Conservation (phyloP, 2,797 vertebrate species). For the Acanthurus lineatus region DNA sequence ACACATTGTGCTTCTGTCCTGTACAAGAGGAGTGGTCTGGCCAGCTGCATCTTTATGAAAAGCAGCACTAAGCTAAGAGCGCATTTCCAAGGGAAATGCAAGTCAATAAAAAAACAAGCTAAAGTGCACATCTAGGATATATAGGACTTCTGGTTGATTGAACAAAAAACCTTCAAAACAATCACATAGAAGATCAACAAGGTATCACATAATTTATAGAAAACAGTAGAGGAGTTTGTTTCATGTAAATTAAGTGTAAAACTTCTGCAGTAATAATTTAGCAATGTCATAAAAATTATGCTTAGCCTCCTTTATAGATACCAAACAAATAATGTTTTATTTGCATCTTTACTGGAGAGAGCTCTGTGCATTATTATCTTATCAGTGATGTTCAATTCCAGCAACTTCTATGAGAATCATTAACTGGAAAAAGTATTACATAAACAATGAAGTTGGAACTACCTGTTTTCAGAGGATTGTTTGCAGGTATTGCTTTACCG, state of each 20-base stretch:
- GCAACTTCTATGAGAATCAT: not conserved
- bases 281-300: not conserved
- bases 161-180: not conserved
- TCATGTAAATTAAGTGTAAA: too few relatives aligned
- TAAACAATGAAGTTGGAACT: not conserved
- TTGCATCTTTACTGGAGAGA: not conserved
- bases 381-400: not conserved
- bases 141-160: too few relatives aligned
- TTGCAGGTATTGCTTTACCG: not conserved
- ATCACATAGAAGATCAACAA: not conserved
- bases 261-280: too few relatives aligned
- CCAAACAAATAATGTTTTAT: not conserved
- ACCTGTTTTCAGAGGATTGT: not conserved
- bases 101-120: conserved; percentile 11
- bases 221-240: not conserved
- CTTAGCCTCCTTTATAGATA: not conserved
- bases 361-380: not conserved
- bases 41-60: conserved; percentile 53
- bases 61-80: conserved; percentile 24
- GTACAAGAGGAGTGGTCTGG: not conserved
- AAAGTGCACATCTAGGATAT: too few relatives aligned
- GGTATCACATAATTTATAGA: not conserved
- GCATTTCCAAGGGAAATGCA: conserved; percentile 34
- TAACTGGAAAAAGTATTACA: not conserved
- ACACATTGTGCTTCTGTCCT: conserved; percentile 3